phyloP scores from a whole-genome alignment of 2,113 vertebrate genomes.

The Sarotherodon lohbergeri region DNA sequence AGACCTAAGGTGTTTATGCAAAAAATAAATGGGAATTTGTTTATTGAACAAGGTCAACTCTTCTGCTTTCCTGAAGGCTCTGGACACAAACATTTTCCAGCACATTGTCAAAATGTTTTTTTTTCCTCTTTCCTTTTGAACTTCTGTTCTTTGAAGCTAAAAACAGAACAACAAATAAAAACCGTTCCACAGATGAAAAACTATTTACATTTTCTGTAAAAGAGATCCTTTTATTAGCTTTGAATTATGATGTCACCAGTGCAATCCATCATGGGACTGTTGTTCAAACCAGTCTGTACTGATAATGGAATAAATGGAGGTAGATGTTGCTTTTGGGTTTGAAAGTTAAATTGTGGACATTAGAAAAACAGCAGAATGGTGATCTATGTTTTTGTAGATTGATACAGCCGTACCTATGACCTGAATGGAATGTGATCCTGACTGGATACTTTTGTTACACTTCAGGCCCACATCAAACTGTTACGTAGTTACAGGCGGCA shows the following conservation, averaged over 20 bases:
- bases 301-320: not conserved
- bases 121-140: not conserved
- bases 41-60: not conserved
- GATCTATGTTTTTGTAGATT: not conserved
- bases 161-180: not conserved
- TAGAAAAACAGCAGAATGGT: not conserved
- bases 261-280: too few relatives aligned
- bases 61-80: not conserved
- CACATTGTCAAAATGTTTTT: not conserved
- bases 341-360: not conserved
- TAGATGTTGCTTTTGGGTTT: not conserved
- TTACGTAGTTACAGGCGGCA: not conserved
- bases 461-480: not conserved
- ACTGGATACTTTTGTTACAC: not conserved
- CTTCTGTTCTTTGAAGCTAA: not conserved
- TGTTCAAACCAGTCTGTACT: not conserved
- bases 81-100: not conserved
- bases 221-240: not conserved
- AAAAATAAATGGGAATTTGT: not conserved
- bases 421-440: not conserved
- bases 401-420: not conserved
- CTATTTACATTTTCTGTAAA: not conserved
- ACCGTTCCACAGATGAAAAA: not conserved
- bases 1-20: not conserved
- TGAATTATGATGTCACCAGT: not conserved